Conservation (phyloP, 2,888 invertebrate genomes). For the Acronicta leporina region DNA sequence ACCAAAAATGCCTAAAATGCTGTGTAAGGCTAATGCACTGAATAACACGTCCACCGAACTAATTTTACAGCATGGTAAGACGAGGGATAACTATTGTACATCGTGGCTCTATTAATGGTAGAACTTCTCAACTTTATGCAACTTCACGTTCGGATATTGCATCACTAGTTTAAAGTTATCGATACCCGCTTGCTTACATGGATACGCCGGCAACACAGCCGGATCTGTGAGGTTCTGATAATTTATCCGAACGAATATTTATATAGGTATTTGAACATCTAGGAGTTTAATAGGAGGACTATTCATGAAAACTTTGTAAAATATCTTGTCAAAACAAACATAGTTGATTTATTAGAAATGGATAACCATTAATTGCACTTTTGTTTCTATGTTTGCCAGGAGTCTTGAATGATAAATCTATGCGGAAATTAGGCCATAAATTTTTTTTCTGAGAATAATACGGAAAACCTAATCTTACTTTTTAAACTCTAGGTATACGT, state of each 20-base stretch:
- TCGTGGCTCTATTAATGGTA: slow-evolving; percentile 6
- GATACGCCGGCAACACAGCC: neutral
- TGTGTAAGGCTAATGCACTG: neutral
- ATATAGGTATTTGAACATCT: too few species aligned
- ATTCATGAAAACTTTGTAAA: too few species aligned
- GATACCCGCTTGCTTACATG: neutral
- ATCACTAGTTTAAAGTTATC: slow-evolving; percentile 21
- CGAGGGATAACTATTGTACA: slow-evolving; percentile 4
- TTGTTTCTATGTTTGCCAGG: too few species aligned
- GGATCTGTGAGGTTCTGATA: neutral
- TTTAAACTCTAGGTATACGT: too few species aligned
- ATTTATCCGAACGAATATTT: neutral
- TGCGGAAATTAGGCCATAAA: too few species aligned
- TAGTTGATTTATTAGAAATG: too few species aligned
- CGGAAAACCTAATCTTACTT: too few species aligned
- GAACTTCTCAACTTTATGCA: slow-evolving; percentile 23
- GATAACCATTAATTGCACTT: too few species aligned
- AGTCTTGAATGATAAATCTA: too few species aligned
- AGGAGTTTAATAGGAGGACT: too few species aligned
- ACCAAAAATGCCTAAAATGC: neutral
- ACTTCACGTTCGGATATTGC: slow-evolving; percentile 22
- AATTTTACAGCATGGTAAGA: slow-evolving; percentile 9
- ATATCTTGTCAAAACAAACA: too few species aligned
- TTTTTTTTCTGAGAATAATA: too few species aligned
- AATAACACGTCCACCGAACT: slow-evolving; percentile 1